Evolutionary conservation across 2,797 vertebrate genomes (phyloP), one percentile per base, ranked within the genome.

Genomic region (Peromyscus melanophrys): DNA sequence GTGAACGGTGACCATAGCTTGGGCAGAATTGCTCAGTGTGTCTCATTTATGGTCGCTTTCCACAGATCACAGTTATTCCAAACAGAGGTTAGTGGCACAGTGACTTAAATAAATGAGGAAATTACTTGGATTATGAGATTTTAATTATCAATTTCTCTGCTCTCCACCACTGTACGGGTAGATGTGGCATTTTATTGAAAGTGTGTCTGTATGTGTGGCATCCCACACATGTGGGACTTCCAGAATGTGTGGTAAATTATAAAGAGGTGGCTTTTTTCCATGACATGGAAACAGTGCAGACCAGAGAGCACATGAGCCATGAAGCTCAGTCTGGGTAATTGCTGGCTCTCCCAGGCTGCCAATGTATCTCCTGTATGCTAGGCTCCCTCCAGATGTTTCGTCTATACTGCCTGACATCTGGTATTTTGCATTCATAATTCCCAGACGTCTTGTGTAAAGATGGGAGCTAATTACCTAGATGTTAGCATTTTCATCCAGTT

Each of bases 41-140:
- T 40, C 40, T 85, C 78, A 57, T 69, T 83, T 82, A 49, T 63
- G 59, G 86, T 71, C 37, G 71, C 63, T 76, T 86, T 29, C n/a
- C 83, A 63, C 27, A 93, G 63, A 85, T 82, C 21, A 23, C 6
- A 21, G 27, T 37, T 52, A 93, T 86, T 95, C 94, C 77, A 96
- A 71, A 81, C 76, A 75, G 14, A 84, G 52, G 7, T 88, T 63
- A 43, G 21, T 8, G 0, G 31, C 55, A 2, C 4, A 17, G 57
- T 12, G 59, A 84, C 52, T 43, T 59, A 43, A 46, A 87, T n/a
- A 67, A 94, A 81, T 69, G 76, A 12, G 90, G n/a, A 93, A 81
- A 95, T 96, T 27, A 37, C 31, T 96, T 89, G 43, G 49, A 65
- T 87, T 87, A n/a, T n/a, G 43, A 88, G n/a, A 21, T 85, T 94